These are phyloP conservation scores for Drosophila cardini DNA, from an alignment of 1,140 invertebrate genomes.

Conservation along the genomic window DNA sequence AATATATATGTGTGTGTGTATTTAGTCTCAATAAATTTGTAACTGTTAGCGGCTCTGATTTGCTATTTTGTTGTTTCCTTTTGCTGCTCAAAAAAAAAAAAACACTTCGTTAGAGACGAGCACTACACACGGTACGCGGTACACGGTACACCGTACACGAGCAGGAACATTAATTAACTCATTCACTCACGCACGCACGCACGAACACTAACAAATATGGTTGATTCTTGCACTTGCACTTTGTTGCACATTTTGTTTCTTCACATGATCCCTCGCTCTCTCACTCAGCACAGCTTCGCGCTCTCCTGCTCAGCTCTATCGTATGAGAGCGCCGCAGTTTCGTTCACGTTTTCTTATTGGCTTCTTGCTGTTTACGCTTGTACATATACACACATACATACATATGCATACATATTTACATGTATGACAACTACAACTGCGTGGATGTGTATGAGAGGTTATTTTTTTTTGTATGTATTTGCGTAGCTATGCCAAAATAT, in stretches of 20 bases:
- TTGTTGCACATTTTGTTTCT: slow-evolving; percentile 11
- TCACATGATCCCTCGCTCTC: background rate
- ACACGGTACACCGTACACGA: background rate
- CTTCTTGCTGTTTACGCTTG: slow-evolving; percentile 25
- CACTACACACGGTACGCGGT: background rate
- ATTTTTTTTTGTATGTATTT: background rate
- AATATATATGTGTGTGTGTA: slow-evolving; percentile 20
- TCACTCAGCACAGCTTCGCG: background rate
- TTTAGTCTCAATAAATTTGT: slow-evolving; percentile 22
- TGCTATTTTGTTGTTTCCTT: slow-evolving; percentile 7
- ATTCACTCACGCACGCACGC: slow-evolving; percentile 23
- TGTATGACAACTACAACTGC: background rate
- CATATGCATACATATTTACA: background rate
- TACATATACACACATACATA: slow-evolving; percentile 10
- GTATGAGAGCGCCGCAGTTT: background rate
- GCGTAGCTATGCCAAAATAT: slow-evolving; percentile 34
- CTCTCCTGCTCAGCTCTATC: background rate
- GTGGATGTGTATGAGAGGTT: background rate
- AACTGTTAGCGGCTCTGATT: slow-evolving; percentile 31
- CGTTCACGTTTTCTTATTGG: slow-evolving; percentile 41
- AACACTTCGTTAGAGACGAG: slow-evolving; percentile 6
- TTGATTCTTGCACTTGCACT: slow-evolving; percentile 45
- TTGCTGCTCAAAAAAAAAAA: background rate
- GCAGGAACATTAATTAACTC: slow-evolving; percentile 7
- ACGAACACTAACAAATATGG: slow-evolving; percentile 31